Evolutionary conservation across 2,888 invertebrate genomes (phyloP), one percentile per base, ranked within the genome.

Genomic region (Drosophila rubida): DNA sequence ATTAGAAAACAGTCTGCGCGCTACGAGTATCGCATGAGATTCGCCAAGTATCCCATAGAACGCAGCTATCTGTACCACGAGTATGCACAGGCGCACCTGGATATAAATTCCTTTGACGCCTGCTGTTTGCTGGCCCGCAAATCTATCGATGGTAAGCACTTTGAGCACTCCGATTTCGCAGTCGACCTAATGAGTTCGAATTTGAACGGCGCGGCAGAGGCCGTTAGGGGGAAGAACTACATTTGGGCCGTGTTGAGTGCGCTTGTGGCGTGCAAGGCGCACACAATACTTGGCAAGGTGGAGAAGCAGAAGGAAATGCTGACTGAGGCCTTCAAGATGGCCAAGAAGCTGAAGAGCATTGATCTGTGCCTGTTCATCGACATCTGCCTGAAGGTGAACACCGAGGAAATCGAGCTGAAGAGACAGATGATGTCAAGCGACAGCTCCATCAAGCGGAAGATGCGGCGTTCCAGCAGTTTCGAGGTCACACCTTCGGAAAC

Each of bases 31-130:
- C 89, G 91, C 1, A 75, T 91, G 76, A 53, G 73, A 8, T 90
- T 89, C 37, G 80, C 90, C 2, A 86, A 87, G 44, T 77, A 84
- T 64, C 63, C 87, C 0, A 87, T 91, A 4, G 91, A 91, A 53
- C 89, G 84, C 25, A 80, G 83, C 30, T 91, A 90, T 60, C 51
- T 91, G 4, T 58, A 80, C 19, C 90, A 91, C 60, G 90, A 89
- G 54, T 78, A 88, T 2, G 89, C 91, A 2, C 71, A 80, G 22
- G 72, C 78, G 6, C 87, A 90, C 60, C 67, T 91, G 13, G 55
- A 73, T 0, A 77, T 85, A 22, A 78, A 83, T 44, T 82, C 82
- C 9, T 90, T 89, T 19, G 89, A 90, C 25, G 78, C 75, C 22
- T 89, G 87, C 55, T 90, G 90, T 30, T 77, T 77, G 8, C 44